These are phyloP conservation scores for Neolamprologus modestus DNA, from an alignment of 2,113 vertebrate species.

Conservation along the genomic window DNA sequence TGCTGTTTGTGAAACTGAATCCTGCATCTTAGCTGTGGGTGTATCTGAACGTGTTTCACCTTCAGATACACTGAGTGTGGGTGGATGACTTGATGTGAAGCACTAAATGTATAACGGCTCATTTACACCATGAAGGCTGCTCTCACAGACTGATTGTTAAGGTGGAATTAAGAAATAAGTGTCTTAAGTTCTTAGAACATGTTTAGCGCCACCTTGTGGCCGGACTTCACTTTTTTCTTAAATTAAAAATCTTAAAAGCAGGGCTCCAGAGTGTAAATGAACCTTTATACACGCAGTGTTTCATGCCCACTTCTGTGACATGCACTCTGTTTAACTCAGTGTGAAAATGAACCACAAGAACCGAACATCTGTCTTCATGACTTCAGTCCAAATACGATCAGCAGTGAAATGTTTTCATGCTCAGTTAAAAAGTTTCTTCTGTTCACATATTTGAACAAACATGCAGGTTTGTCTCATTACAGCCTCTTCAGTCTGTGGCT, in stretches of 20 bases:
- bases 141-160: not conserved
- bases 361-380: not conserved
- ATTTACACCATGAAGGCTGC: not conserved
- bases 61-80: not conserved
- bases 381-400: not conserved
- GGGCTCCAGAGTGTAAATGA: not conserved
- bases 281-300: not conserved
- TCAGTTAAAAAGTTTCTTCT: not conserved
- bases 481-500: not conserved
- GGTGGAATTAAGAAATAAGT: not conserved
- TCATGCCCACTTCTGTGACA: rapidly evolving
- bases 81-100: not conserved
- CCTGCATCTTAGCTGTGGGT: not conserved
- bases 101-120: rapidly evolving
- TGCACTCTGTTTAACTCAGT: not conserved
- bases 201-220: not conserved
- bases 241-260: not conserved
- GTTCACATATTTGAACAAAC: not conserved
- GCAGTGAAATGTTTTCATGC: not conserved
- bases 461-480: not conserved
- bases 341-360: not conserved
- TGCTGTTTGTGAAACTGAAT: not conserved
- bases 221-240: rapidly evolving
- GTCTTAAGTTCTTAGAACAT: rapidly evolving
- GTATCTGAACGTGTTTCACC: not conserved